phyloP scores from a whole-genome alignment of 1,140 invertebrate species.

The Trichonephila clavata region DNA sequence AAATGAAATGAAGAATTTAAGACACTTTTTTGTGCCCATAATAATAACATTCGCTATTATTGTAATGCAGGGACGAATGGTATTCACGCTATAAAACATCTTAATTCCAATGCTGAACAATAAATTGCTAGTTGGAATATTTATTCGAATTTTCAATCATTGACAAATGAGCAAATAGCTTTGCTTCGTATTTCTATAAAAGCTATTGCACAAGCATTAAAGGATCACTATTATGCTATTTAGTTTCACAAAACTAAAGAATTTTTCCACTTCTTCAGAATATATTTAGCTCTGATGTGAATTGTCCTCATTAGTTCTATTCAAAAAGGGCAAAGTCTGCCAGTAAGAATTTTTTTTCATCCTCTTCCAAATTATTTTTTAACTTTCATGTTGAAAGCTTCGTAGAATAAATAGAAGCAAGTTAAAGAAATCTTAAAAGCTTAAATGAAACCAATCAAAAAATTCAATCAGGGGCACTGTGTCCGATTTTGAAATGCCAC shows the following conservation, averaged over 20 bases:
- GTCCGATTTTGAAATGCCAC: constrained; percentile 39
- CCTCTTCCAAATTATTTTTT: background rate
- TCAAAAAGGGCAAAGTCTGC: background rate
- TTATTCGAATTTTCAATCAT: no score
- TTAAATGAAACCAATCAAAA: constrained; percentile 47
- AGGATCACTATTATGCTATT: no score
- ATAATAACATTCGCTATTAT: no score
- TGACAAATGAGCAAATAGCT: no score
- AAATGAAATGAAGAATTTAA: no score
- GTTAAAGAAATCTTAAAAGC: constrained; percentile 36
- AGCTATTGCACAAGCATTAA: no score
- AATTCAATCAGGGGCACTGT: constrained; percentile 31
- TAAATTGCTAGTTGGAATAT: no score
- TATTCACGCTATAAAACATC: no score
- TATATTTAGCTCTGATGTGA: background rate
- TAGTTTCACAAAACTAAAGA: background rate
- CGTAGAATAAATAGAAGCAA: background rate
- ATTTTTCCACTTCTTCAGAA: background rate
- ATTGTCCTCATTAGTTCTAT: background rate
- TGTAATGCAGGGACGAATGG: no score
- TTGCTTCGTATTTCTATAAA: no score
- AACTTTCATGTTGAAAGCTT: background rate
- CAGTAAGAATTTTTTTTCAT: background rate
- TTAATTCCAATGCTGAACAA: no score
- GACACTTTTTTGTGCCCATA: no score